phyloP scores from a whole-genome alignment of 1,140 invertebrate genomes.

The Aleiodes sp. region DNA sequence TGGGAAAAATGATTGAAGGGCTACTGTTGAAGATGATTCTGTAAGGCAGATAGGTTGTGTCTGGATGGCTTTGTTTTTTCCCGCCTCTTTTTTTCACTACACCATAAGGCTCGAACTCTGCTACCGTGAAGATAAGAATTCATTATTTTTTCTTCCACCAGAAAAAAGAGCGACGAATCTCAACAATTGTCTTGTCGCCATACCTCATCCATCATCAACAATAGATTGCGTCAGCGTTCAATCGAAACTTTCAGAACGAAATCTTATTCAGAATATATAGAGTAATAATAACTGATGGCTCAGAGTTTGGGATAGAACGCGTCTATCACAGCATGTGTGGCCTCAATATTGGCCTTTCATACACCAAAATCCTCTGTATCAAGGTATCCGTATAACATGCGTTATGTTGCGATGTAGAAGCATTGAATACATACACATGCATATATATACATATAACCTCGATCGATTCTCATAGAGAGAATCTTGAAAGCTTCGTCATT shows the following conservation, averaged over 20 bases:
- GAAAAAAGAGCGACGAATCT: conserved; percentile 2
- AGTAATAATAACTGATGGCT: too few species aligned
- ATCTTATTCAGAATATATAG: too few species aligned
- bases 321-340: too few species aligned
- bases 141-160: background rate
- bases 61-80: background rate
- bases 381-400: too few species aligned
- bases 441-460: too few species aligned
- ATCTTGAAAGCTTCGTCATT: too few species aligned
- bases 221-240: background rate
- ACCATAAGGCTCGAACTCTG: background rate
- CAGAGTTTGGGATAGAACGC: too few species aligned
- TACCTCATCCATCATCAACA: conserved; percentile 1
- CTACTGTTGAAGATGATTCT: background rate
- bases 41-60: background rate
- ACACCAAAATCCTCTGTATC: too few species aligned
- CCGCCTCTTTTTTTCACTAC: background rate
- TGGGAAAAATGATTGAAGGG: conserved; percentile 9
- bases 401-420: too few species aligned
- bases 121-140: conserved; percentile 17
- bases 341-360: too few species aligned
- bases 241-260: background rate
- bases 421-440: too few species aligned
- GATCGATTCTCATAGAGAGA: too few species aligned
- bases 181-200: background rate